Conservation (phyloP, 2,888 invertebrate genomes). For the Ophion ellenae region DNA sequence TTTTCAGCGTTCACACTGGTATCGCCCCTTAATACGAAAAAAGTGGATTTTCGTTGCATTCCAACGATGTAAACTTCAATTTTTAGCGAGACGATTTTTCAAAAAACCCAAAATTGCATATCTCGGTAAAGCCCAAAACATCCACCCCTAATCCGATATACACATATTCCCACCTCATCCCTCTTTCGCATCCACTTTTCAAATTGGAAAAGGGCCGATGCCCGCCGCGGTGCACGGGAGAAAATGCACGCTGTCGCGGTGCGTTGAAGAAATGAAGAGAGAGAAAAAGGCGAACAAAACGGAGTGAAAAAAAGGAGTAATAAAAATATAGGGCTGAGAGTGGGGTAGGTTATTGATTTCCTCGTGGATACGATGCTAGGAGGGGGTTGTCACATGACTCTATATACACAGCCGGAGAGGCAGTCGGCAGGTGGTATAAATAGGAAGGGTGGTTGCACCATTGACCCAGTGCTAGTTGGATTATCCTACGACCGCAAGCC, state of each 20-base stretch:
- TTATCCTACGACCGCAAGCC: slow-evolving; percentile 79
- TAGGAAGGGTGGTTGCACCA: slow-evolving; percentile 82
- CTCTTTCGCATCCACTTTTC: slow-evolving; percentile 30
- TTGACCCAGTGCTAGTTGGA: slow-evolving; percentile 82
- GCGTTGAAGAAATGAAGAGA: neutral
- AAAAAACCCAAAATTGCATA: too few relatives aligned
- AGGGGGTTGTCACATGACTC: slow-evolving; percentile 76
- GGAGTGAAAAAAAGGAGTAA: slow-evolving; percentile 29
- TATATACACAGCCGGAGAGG: slow-evolving; percentile 71
- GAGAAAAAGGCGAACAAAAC: slow-evolving; percentile 39
- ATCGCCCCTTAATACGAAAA: too few relatives aligned
- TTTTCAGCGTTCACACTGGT: too few relatives aligned
- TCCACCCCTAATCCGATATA: slow-evolving; percentile 1
- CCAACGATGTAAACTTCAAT: too few relatives aligned
- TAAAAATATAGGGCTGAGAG: slow-evolving; percentile 59
- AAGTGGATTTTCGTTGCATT: too few relatives aligned
- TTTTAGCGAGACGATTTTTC: too few relatives aligned
- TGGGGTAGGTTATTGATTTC: slow-evolving; percentile 81
- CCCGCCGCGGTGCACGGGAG: slow-evolving; percentile 14
- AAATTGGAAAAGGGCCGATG: slow-evolving; percentile 44
- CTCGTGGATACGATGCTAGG: slow-evolving; percentile 73
- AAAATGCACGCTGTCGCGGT: slow-evolving; percentile 42
- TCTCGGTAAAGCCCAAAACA: neutral
- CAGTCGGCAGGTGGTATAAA: slow-evolving; percentile 78
- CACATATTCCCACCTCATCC: slow-evolving; percentile 11